phyloP scores from a whole-genome alignment of 2,113 vertebrate species.

The Pagrus major region DNA sequence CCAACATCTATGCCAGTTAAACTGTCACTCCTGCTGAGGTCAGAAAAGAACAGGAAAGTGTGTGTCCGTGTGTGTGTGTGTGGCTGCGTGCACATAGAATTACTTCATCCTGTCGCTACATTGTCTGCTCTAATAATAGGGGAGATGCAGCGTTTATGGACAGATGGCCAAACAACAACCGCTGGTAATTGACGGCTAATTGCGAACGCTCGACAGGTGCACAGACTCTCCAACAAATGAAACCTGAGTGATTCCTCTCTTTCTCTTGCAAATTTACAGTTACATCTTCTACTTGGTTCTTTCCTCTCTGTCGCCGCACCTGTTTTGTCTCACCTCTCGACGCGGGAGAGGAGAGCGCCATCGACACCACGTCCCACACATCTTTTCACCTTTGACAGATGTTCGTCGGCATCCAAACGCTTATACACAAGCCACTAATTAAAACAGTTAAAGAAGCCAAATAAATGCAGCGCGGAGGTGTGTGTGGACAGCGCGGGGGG shows the following conservation, averaged over 20 bases:
- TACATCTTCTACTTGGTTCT: conserved; percentile 8
- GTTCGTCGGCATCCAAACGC: conserved; percentile 4
- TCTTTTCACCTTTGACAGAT: conserved; percentile 47
- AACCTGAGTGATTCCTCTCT: conserved; percentile 52
- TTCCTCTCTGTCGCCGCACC: background rate
- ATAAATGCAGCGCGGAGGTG: conserved; percentile 22
- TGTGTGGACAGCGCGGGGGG: background rate
- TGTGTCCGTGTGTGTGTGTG: conserved; percentile 11
- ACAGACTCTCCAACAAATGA: conserved; percentile 52
- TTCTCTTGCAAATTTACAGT: conserved; percentile 24
- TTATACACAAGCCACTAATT: conserved; percentile 62
- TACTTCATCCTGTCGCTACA: conserved; percentile 24
- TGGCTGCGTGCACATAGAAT: conserved; percentile 18
- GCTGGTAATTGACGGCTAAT: conserved; percentile 68
- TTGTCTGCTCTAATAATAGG: conserved; percentile 51
- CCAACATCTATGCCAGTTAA: conserved; percentile 71
- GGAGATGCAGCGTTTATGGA: conserved; percentile 48
- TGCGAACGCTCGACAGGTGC: conserved; percentile 64
- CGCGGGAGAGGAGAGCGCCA: background rate
- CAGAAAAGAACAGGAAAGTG: conserved; percentile 43
- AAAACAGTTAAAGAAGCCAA: conserved; percentile 54
- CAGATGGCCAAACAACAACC: conserved; percentile 73
- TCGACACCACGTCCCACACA: conserved; percentile 11
- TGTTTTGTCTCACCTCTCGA: conserved; percentile 10
- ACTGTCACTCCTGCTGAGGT: conserved; percentile 70